phyloP scores from a whole-genome alignment of 2,113 vertebrate genomes.

The Aix galericulata region DNA sequence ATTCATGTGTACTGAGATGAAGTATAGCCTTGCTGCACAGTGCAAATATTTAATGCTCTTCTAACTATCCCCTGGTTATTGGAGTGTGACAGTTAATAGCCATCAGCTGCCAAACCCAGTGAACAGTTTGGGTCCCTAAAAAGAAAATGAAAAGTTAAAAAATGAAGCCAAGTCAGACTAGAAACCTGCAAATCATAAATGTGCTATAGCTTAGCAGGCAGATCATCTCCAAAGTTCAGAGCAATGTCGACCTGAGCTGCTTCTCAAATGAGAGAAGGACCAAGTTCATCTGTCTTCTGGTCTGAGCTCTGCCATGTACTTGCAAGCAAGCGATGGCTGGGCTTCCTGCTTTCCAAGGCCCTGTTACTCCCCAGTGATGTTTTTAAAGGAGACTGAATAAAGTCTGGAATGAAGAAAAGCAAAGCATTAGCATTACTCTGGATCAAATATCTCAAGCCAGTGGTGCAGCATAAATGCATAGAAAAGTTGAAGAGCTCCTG shows the following conservation, averaged over 20 bases:
- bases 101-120: conserved; percentile 58
- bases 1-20: conserved; percentile 57
- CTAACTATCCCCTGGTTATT: conserved; percentile 66
- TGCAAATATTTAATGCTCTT: conserved; percentile 72
- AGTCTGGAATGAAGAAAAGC: conserved; percentile 3
- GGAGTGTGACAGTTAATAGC: conserved; percentile 73
- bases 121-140: conserved; percentile 40
- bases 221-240: conserved; percentile 47
- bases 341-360: neutral
- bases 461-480: neutral
- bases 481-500: conserved; percentile 25
- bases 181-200: conserved; percentile 30
- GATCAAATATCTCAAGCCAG: conserved; percentile 7
- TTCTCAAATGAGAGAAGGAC: conserved; percentile 23
- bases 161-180: conserved; percentile 61
- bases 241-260: conserved; percentile 15
- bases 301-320: neutral
- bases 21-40: conserved; percentile 51
- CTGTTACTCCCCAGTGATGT: neutral
- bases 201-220: conserved; percentile 29
- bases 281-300: neutral
- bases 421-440: neutral
- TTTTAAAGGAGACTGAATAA: neutral
- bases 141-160: conserved; percentile 67
- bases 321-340: neutral